phyloP scores from a whole-genome alignment of 1,140 invertebrate genomes.

The Drosophila sulfurigaster region DNA sequence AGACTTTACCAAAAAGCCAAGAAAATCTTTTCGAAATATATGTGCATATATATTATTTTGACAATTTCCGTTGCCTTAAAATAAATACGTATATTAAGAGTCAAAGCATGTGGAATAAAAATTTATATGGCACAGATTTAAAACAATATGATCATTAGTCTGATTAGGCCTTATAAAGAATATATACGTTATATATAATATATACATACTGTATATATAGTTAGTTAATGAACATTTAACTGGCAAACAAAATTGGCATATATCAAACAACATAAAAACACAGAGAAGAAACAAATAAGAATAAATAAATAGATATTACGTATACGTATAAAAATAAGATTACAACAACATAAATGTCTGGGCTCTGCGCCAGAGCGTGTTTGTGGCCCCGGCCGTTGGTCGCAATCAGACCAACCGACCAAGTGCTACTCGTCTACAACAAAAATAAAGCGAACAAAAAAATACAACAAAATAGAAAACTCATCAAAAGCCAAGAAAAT shows the following conservation, averaged over 20 bases:
- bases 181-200: not conserved
- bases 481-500: conserved; percentile 5
- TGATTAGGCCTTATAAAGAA: conserved; percentile 4
- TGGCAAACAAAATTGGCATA: conserved; percentile 41
- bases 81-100: not conserved
- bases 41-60: not conserved
- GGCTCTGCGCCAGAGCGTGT: conserved; percentile 73
- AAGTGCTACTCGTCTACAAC: conserved; percentile 29
- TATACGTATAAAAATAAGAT: conserved; percentile 77
- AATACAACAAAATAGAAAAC: not conserved
- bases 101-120: not conserved
- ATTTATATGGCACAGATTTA: conserved; percentile 3
- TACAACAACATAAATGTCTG: conserved; percentile 71
- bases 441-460: conserved; percentile 27
- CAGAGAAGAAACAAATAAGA: conserved; percentile 9
- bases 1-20: not conserved
- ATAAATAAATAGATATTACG: conserved; percentile 63
- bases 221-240: conserved; percentile 33
- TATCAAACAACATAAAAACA: conserved; percentile 26
- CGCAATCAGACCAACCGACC: conserved; percentile 36
- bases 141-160: not conserved
- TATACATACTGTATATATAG: not conserved
- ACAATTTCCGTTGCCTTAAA: conserved; percentile 4
- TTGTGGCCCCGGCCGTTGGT: conserved; percentile 46
- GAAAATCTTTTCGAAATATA: not conserved